Base-by-base conservation (phyloP, 2,888 invertebrate species). In the Zaprionus obscuricornis region DNA sequence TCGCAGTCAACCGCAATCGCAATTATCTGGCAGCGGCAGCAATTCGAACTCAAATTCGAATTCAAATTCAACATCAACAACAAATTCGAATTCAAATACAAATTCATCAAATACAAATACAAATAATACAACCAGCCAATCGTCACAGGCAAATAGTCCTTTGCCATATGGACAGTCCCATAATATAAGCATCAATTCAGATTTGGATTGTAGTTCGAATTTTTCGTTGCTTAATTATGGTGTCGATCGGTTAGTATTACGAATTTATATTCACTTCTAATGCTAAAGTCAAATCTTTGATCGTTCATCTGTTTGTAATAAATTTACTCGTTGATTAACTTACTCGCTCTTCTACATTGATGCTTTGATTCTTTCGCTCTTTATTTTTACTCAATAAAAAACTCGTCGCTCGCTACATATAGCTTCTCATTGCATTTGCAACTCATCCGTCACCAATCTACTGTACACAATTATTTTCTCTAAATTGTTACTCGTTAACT, bases 141-240 rank as follows among this genome's bases (percentile, higher is more conserved):
- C 67, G 29, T 62, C 69, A 26, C 77, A 77, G 67, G 83, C 84
- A 13, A 68, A 68, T 27, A 77, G 77, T 43, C 77, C 77, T 3
- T 46, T 75, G 64, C 85, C 72, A 40, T 90, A 91, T 63, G 92
- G 91, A 56, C 88, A 91, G 59, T 67, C 86, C 51, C 84, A 75
- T 50, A 89, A 87, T 62, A 83, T 87, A 45, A 89, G 89, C 68
- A 67, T 87, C 14, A 89, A 88, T 69, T 87, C 86, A 37, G 89
- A 89, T 60, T 74, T 88, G 64, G 89, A 89, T 58, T 87, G 83
- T 63, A 88, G 86, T 54, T 85, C 87, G 18, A 93, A 91, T 87
- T 92, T 90, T 91, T 93, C 91, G n/a, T 88, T 92, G 89, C 92
- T 91, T 90, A 93, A 92, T 88, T 94, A 93, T 91, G 92, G 92